phyloP scores from a whole-genome alignment of 2,888 invertebrate genomes.

The Rhogogaster chlorosoma region DNA sequence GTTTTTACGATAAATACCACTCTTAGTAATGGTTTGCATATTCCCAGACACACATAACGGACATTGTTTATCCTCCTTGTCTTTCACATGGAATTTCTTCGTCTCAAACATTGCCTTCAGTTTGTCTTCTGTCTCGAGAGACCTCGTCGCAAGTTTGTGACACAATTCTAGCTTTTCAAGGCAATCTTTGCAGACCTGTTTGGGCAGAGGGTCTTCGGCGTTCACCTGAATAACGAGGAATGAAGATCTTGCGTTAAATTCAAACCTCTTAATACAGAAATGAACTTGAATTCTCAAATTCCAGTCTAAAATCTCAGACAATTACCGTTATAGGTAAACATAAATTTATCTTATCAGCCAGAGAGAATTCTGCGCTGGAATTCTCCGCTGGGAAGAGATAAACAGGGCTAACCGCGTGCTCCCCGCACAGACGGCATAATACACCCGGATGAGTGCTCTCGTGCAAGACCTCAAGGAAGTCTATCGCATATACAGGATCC shows the following conservation, averaged over 20 bases:
- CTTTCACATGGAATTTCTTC: conserved; percentile 48
- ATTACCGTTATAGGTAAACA: conserved; percentile 59
- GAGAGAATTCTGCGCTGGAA: conserved; percentile 50
- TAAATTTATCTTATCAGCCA: conserved; percentile 59
- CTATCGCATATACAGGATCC: conserved; percentile 19
- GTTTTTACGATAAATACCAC: conserved; percentile 57
- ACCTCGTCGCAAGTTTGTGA: conserved; percentile 54
- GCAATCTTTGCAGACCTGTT: conserved; percentile 57
- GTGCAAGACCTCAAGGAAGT: conserved; percentile 23
- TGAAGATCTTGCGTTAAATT: not conserved
- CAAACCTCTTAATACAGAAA: too few species aligned
- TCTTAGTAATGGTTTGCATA: conserved; percentile 52
- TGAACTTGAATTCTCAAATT: not conserved
- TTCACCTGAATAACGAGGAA: conserved; percentile 52
- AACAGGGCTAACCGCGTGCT: conserved; percentile 53
- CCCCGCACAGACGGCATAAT: conserved; percentile 58
- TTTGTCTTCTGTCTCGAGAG: conserved; percentile 57
- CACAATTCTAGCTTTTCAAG: conserved; percentile 54
- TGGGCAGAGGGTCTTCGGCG: conserved; percentile 58
- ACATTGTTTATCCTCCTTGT: conserved; percentile 44
- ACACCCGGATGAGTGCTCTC: conserved; percentile 53
- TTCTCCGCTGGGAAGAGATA: conserved; percentile 49
- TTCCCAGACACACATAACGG: conserved; percentile 56
- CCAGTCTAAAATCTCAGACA: not conserved
- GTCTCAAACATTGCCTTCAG: conserved; percentile 52